Percentiles rank a stretch among this genome's conserved stretches.
Conservation (phyloP, 1,140 invertebrate genomes). For the Drosophila neocordata region DNA sequence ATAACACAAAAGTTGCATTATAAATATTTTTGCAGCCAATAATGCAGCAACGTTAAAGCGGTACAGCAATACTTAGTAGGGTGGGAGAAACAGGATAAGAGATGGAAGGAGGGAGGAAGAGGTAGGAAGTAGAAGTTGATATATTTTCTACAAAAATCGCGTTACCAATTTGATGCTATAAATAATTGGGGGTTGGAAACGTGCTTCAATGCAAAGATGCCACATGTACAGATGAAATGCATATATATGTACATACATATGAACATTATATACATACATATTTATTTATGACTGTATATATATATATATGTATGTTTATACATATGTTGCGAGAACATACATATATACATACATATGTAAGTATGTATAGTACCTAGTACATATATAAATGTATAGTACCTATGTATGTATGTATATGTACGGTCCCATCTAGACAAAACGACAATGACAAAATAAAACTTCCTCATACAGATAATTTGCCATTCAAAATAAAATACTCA, state of each 20-base stretch:
- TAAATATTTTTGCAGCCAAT: not conserved
- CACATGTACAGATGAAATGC: slow-evolving; percentile 3
- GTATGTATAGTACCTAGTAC: no score
- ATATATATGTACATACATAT: not conserved
- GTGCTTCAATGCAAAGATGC: slow-evolving; percentile 29
- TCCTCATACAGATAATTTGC: not conserved
- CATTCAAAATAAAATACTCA: not conserved
- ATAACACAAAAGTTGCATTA: slow-evolving; percentile 4
- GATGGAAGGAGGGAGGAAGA: not conserved
- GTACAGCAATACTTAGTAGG: not conserved
- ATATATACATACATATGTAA: no score
- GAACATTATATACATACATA: not conserved
- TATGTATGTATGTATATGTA: no score
- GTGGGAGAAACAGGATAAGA: not conserved
- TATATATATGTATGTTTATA: no score
- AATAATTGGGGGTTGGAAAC: slow-evolving; percentile 51
- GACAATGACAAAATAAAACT: not conserved
- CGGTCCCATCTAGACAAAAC: not conserved
- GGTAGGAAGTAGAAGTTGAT: slow-evolving; percentile 16
- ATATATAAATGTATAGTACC: no score
- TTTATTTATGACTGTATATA: no score
- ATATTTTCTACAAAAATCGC: slow-evolving; percentile 37
- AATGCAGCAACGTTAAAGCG: not conserved
- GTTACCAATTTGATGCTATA: slow-evolving; percentile 10
- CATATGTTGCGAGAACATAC: no score